phyloP scores from a whole-genome alignment of 1,140 invertebrate species.

The Eriocheir sinensis region DNA sequence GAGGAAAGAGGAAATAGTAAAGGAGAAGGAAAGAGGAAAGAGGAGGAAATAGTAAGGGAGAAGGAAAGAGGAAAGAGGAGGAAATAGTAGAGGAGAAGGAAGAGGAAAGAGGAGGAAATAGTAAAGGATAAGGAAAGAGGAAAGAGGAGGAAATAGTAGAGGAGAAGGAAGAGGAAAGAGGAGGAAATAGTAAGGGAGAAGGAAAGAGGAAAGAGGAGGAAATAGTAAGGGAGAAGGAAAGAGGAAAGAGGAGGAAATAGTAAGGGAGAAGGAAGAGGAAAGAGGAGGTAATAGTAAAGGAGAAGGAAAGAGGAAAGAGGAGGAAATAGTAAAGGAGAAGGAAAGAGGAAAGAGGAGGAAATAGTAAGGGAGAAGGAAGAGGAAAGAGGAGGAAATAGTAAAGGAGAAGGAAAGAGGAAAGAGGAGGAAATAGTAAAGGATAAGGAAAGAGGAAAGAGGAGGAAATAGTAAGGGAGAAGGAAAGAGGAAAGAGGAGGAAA shows the following conservation, averaged over 20 bases:
- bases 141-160: too few relatives aligned
- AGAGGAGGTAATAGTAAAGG: not conserved
- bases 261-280: not conserved
- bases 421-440: not conserved
- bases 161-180: not conserved
- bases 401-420: conserved; percentile 16
- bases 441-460: not conserved
- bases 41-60: not conserved
- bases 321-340: not conserved
- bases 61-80: not conserved
- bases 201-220: conserved; percentile 15
- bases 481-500: not conserved
- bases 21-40: not conserved
- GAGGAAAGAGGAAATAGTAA: not conserved
- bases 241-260: too few relatives aligned
- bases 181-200: conserved; percentile 37
- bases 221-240: too few relatives aligned
- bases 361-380: not conserved
- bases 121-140: not conserved
- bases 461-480: not conserved
- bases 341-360: not conserved
- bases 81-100: not conserved
- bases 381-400: not conserved
- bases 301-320: not conserved
- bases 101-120: not conserved